A percentile compares a stretch with the other conserved stretches of the same genome.
Evolutionary conservation across 1,140 invertebrate species (phyloP).

Genomic region (Heliconius congener): DNA sequence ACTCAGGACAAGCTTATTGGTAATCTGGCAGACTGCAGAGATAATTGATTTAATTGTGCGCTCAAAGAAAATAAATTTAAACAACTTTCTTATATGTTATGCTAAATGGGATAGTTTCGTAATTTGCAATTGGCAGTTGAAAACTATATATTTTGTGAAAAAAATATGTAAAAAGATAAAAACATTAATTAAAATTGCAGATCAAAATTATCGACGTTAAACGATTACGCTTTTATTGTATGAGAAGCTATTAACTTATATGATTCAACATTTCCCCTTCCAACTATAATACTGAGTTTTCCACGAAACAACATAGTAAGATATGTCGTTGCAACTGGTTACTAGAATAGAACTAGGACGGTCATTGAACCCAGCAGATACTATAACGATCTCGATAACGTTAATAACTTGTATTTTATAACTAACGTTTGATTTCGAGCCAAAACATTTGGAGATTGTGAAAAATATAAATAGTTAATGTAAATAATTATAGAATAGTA

Average conservation of each 20-base stretch:
- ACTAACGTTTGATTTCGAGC: slow-evolving; percentile 58
- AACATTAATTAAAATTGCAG: background rate
- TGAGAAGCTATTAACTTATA: background rate
- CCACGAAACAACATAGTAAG: slow-evolving; percentile 56
- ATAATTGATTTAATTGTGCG: background rate
- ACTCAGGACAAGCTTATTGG: slow-evolving; percentile 10
- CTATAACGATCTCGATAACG: slow-evolving; percentile 72
- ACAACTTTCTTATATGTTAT: background rate
- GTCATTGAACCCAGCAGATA: slow-evolving; percentile 62
- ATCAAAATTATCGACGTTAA: background rate
- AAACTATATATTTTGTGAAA: background rate
- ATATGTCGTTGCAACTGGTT: slow-evolving; percentile 56
- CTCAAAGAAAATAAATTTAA: background rate
- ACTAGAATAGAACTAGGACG: slow-evolving; percentile 73
- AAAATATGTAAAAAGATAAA: too few relatives aligned
- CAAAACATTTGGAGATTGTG: slow-evolving; percentile 39
- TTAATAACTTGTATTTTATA: slow-evolving; percentile 51
- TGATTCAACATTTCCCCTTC: slow-evolving; percentile 34
- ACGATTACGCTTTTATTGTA: background rate
- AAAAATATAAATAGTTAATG: slow-evolving; percentile 34
- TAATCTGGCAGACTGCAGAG: background rate
- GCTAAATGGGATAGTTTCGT: background rate
- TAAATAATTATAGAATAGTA: slow-evolving; percentile 29
- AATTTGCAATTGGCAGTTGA: background rate
- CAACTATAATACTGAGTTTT: slow-evolving; percentile 53